Evolutionary conservation across 2,888 invertebrate genomes (phyloP), one percentile per base, ranked within the genome.

Genomic region (Cataglyphis cursor): DNA sequence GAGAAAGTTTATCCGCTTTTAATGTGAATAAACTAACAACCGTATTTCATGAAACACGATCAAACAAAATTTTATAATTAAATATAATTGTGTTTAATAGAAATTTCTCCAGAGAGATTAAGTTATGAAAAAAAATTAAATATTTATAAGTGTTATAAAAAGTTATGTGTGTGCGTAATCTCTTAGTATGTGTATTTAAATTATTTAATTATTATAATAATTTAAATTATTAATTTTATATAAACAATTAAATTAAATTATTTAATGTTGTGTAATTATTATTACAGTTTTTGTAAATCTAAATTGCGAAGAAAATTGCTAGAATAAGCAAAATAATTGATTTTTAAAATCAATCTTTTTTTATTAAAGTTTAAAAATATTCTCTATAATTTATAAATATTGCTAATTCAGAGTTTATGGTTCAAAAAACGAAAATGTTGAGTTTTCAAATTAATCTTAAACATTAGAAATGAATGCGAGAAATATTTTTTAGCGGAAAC

Each of bases 41-140:
- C 10, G 1, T n/a, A 48, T 54, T 65, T 54, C 28, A 28, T n/a
- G 54, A 76, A 66, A 57, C n/a, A 18, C n/a, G 54, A 57, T 54
- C n/a, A 38, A 66, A 66, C 6, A 15, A 76, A 76, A 76, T 76
- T 76, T 28, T 38, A 35, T 28, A 0, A 65, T 68, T 48, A n/a
- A 35, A 35, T 35, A 28, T 9, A 66, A 41, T 44, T 24, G 10
- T 68, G n/a, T 44, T 0, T 48, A 3, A 54, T 35, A 64, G 38
- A 51, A 28, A 59, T 18, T 51, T 21, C 51, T 51, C 8, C 5
- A 21, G 38, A 76, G n/a, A 76, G 15, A 65, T 76, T 62, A 18
- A 54, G 18, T 54, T 5, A 38, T 28, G 28, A 66, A 35, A 66
- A 24, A 66, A 66, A 18, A 66, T 38, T 38, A 35, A 66, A 66